Base-by-base conservation (phyloP, 2,888 invertebrate genomes). In the Bugulina stolonifera region DNA sequence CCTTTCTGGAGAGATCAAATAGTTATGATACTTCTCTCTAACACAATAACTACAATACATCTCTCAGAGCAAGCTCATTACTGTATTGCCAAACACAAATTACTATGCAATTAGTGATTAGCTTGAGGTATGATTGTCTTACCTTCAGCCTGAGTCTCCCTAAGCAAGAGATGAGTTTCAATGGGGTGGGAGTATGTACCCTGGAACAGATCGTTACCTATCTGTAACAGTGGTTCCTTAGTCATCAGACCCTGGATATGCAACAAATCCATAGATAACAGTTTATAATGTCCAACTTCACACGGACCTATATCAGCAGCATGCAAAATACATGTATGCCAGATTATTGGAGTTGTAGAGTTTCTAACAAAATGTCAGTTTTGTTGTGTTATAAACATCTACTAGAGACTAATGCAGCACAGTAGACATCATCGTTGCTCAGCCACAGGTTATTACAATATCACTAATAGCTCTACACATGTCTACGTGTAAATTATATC, bases 151-250 rank as follows among this genome's bases (percentile, higher is more conserved):
- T n/a, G 64, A 64, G 64, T 3, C 2, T 64, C 64, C 32, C 32
- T 64, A 32, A 64, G 64, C 18, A 64, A 5, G 10, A 64, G 34
- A 34, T 64, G 64, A 34, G 64, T 64, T 25, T 32, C 64, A 2
- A 10, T 18, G 32, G 64, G 34, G 32, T 64, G 32, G 5, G 64
- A 64, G 64, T 64, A 64, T 5, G 25, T 10, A n/a, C 64, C 64
- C 64, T 64, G 27, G 32, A 64, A 64, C 10, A 64, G 29, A 10
- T 64, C 32, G 5, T 27, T 34, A 14, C 64, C 64, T 10, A 64
- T 14, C 64, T 64, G 64, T 29, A 64, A 18, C 29, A 64, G 5
- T 32, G 64, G 64, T 27, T 27, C 32, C 29, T 64, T 32, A 64
- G 64, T 64, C 18, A 14, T 25, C 64, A 64, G 27, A 34, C 64